Evolutionary conservation across 2,113 vertebrate genomes (phyloP), one percentile per base, ranked within the genome.

Genomic region (Paramormyrops kingsleyae): DNA sequence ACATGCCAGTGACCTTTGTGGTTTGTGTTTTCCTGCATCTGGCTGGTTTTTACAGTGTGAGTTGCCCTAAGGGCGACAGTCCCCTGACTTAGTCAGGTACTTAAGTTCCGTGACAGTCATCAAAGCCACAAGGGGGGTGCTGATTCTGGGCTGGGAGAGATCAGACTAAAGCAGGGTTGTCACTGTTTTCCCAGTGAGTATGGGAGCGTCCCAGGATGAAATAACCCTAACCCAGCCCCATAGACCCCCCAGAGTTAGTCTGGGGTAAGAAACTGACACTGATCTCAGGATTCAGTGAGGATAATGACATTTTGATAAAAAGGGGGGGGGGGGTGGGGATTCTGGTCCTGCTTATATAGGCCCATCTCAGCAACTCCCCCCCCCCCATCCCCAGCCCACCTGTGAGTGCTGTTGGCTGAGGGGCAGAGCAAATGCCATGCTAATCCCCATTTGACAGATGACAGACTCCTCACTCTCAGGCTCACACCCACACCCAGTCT

Each of bases 361-460:
- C 83, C 21, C 10, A 27, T 49, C 44, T 83, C 44, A 39, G 15
- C 44, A 49, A 10, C 8, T 24, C 46, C 44, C 15, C 31, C 24
- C 10, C 3, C 35, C 83, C 24, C n/a, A 27, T 35, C 44, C 70
- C 50, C 13, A 21, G 89, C 46, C 89, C 52, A 89, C 89, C 80
- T 42, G 0, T 50, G 52, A 77, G 24, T 9, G 90, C 83, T 91
- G 90, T 47, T 88, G 91, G 87, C 91, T 88, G 88, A 89, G 90
- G 90, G 88, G 90, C 91, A 89, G 90, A 93, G 91, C 89, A 90
- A 91, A 93, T 89, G 89, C 91, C 91, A 90, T 92, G 92, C 93
- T 94, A 94, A 94, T 94, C 92, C 92, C 91, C 49, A 35, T 62
- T 90, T 90, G 91, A 89, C 90, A 89, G 89, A 77, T 92, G 52